Evolutionary conservation across 92 coral and sea anemone genomes (phyloP).

Genomic region (Heteractis magnifica): DNA sequence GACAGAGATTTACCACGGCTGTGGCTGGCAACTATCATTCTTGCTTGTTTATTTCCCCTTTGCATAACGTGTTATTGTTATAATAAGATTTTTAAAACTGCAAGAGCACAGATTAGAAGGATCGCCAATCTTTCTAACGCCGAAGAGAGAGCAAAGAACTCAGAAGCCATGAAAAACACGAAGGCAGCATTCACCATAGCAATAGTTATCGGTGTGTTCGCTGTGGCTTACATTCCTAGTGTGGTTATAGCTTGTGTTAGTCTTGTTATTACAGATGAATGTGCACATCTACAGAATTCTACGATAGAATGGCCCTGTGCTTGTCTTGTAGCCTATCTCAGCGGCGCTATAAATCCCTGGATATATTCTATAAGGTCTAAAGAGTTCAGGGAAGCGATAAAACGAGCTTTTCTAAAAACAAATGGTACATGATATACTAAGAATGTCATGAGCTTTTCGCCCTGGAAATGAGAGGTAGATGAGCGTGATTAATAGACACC

Average conservation of each 20-base stretch:
- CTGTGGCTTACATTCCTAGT: slow-evolving; percentile 48
- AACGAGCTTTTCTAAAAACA: slow-evolving; percentile 22
- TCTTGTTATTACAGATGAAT: slow-evolving; percentile 25
- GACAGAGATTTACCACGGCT: slow-evolving; percentile 42
- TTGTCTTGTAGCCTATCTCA: slow-evolving; percentile 40
- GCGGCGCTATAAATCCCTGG: slow-evolving; percentile 76
- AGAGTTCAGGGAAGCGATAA: slow-evolving; percentile 54
- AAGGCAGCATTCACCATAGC: slow-evolving; percentile 71
- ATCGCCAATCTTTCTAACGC: slow-evolving; percentile 14
- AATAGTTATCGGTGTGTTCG: slow-evolving; percentile 53
- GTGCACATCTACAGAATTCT: slow-evolving; percentile 24
- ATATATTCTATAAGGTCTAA: slow-evolving; percentile 60
- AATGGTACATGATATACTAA: neutral
- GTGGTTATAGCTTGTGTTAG: slow-evolving; percentile 52
- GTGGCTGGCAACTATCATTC: slow-evolving; percentile 45
- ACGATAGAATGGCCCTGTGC: slow-evolving; percentile 71
- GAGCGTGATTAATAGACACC: neutral
- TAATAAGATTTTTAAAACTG: slow-evolving; percentile 48
- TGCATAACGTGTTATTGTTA: slow-evolving; percentile 50
- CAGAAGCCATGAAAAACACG: slow-evolving; percentile 40
- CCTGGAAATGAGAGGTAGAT: neutral
- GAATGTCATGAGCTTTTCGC: too few species aligned
- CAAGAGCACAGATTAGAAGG: slow-evolving; percentile 43
- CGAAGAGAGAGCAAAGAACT: neutral
- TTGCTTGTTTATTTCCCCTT: slow-evolving; percentile 45